A percentile compares a stretch with the other conserved stretches of the same genome.
Conservation (phyloP, 2,888 invertebrate species). For the Sceliomorpha sp. region DNA sequence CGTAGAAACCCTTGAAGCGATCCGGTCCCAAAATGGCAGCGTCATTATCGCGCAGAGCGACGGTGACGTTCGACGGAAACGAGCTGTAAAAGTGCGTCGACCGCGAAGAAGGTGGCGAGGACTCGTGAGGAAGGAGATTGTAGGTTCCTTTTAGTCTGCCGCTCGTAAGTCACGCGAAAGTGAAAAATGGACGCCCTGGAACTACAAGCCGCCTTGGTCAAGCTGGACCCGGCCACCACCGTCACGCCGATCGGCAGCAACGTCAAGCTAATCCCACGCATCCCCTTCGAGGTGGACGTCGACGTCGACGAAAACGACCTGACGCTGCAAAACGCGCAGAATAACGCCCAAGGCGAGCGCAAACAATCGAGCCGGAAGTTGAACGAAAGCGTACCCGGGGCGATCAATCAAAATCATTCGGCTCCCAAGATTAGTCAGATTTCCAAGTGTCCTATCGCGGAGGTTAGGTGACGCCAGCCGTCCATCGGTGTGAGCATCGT, state of each 20-base stretch:
- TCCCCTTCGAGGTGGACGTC: conserved; percentile 59
- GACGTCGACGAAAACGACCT: conserved; percentile 66
- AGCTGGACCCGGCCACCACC: conserved; percentile 77
- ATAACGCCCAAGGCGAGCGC: conserved; percentile 33
- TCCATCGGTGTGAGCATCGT: conserved; percentile 75
- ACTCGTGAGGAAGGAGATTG: conserved; percentile 26
- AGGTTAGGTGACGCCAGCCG: conserved; percentile 79
- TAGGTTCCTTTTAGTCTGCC: conserved; percentile 9
- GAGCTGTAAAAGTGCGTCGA: conserved; percentile 47
- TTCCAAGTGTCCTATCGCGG: conserved; percentile 61
- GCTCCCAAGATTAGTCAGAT: conserved; percentile 59
- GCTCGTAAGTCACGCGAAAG: conserved; percentile 4
- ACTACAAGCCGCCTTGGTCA: conserved; percentile 76
- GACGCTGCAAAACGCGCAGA: conserved; percentile 58
- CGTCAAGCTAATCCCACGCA: conserved; percentile 65
- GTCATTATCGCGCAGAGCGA: conserved; percentile 46
- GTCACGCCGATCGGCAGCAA: conserved; percentile 75
- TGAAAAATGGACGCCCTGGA: conserved; percentile 74
- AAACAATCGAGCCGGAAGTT: conserved; percentile 48
- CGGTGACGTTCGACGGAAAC: conserved; percentile 42
- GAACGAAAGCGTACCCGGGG: conserved; percentile 17
- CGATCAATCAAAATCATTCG: conserved; percentile 55
- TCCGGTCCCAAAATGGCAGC: conserved; percentile 44
- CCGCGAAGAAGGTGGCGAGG: conserved; percentile 16
- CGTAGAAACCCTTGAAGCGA: conserved; percentile 45